These are phyloP conservation scores for Sphyrna mokarran DNA, from an alignment of 2,113 vertebrate genomes.

Conservation along the genomic window DNA sequence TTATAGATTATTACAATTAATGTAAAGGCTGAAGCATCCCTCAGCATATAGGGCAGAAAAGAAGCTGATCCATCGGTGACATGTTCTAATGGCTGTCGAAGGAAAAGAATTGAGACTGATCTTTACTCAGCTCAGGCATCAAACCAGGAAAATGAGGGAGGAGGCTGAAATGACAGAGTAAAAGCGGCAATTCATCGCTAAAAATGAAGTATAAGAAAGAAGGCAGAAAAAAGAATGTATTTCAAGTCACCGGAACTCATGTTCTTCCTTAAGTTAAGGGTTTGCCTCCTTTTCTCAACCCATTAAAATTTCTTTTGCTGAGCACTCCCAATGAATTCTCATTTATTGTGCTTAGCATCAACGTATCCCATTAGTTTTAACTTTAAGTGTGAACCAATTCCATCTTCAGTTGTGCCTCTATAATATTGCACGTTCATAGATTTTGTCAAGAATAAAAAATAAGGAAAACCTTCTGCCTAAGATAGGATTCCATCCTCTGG, in stretches of 20 bases:
- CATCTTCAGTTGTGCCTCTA: not conserved
- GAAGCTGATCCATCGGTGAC: not conserved
- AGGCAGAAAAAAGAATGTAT: not conserved
- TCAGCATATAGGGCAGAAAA: not conserved
- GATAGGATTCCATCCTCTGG: no score
- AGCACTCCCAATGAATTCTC: not conserved
- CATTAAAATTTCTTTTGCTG: not conserved
- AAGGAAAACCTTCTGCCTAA: no score
- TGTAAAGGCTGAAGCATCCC: not conserved
- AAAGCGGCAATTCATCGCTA: not conserved
- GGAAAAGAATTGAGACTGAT: not conserved
- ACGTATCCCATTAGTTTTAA: not conserved
- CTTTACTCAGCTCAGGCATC: not conserved
- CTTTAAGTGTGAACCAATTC: not conserved
- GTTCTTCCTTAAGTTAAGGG: not conserved
- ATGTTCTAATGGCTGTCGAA: not conserved
- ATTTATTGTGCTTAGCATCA: not conserved
- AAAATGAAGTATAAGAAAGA: not conserved
- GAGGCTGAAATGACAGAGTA: not conserved
- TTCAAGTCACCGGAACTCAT: not conserved
- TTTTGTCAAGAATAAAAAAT: no score
- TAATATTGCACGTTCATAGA: no score
- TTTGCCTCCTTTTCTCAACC: not conserved
- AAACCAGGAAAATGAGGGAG: not conserved
- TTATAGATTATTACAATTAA: not conserved